Base-by-base conservation (phyloP, 1,140 invertebrate species). In the Maniola jurtina region DNA sequence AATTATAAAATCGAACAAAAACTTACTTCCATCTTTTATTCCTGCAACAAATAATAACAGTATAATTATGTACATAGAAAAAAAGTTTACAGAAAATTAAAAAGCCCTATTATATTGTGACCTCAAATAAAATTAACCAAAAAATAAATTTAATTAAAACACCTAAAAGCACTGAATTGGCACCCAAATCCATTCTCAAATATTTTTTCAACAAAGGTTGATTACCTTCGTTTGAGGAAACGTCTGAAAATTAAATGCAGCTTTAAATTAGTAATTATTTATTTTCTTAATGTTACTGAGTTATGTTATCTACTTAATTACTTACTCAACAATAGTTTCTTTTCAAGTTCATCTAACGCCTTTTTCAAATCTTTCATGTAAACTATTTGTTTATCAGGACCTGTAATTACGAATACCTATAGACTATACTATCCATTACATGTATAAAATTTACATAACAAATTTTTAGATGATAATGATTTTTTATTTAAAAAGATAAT, bases 351-450 rank as follows among this genome's bases (percentile, higher is more conserved):
- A 5, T 75, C 74, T 2, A 81, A 58, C 5, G 74, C 76, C 15
- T 75, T 74, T 59, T 80, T 73, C 15, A 86, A 71, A 66, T 86
- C 83, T 33, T 79, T 78, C 70, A 78, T 70, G 25, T 59, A 58
- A 15, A 68, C 66, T 42, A 68, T 57, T 63, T 54, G 35, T 54
- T 63, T 63, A 55, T 63, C 50, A 33, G 35, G 14, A 42, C 42
- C 61, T 63, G 38, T 14, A 55, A 55, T 52, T 11, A 13, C 2
- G 2, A n/a, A 25, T 25, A 25, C 25, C 25, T 25, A 25, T n/a
- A n/a, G n/a, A n/a, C n/a, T n/a, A n/a, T n/a, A n/a, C n/a, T n/a
- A n/a, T n/a, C n/a, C n/a, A n/a, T n/a, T n/a, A n/a, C n/a, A n/a
- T n/a, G n/a, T n/a, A n/a, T n/a, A n/a, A n/a, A n/a, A n/a, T n/a